Evolutionary conservation across 2,888 invertebrate genomes (phyloP).

Genomic region (Syritta pipiens): DNA sequence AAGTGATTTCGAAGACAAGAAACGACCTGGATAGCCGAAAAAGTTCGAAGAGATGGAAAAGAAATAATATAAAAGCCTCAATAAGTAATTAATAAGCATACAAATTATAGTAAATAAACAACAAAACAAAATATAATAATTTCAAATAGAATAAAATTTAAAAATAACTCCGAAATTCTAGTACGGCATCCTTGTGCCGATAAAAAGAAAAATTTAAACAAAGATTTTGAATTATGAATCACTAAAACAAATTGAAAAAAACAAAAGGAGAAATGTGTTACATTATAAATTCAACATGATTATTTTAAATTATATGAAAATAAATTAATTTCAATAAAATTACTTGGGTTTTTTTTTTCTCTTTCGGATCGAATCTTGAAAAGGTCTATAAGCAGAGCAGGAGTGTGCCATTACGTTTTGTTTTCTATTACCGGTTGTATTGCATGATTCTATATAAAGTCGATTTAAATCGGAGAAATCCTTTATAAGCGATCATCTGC

Average conservation of each 20-base stretch:
- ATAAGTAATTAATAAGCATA: constrained; percentile 45
- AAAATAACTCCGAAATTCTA: constrained; percentile 22
- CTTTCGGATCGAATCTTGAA: neutral
- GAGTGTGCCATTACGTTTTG: no score
- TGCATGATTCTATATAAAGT: no score
- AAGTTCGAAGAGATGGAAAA: constrained; percentile 15
- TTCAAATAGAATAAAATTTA: constrained; percentile 39
- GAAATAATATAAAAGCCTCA: constrained; percentile 32
- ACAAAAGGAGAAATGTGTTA: constrained; percentile 32
- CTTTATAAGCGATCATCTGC: no score
- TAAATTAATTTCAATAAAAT: constrained; percentile 50
- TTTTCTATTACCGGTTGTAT: no score
- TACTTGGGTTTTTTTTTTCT: neutral
- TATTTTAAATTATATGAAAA: constrained; percentile 49
- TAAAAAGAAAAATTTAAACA: constrained; percentile 20
- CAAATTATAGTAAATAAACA: constrained; percentile 64
- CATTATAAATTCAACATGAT: constrained; percentile 42
- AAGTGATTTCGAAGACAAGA: neutral
- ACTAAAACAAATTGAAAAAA: constrained; percentile 12
- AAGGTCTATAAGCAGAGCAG: no score
- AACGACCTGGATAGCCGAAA: no score
- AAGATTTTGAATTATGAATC: constrained; percentile 33
- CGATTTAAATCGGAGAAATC: no score
- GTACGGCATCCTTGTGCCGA: constrained; percentile 23
- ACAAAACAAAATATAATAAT: constrained; percentile 31